Conservation (phyloP, 2,888 invertebrate species). For the Ceriagrion tenellum region DNA sequence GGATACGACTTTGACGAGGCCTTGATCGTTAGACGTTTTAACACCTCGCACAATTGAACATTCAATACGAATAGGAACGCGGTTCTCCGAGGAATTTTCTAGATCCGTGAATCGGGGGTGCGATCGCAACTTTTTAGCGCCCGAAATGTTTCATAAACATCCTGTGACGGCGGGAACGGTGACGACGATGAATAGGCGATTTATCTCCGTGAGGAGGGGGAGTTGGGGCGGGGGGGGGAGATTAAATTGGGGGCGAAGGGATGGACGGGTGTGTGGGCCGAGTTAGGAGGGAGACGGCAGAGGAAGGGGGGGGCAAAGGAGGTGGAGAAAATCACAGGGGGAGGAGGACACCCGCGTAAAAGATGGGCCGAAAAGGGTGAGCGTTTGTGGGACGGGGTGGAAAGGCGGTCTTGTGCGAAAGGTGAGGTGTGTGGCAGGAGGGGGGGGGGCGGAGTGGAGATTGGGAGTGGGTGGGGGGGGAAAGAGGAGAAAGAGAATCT, state of each 20-base stretch:
- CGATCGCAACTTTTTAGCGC: neutral
- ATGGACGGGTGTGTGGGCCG: neutral
- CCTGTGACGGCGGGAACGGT: neutral
- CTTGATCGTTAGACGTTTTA: too few species aligned
- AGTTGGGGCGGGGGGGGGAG: neutral
- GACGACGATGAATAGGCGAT: neutral
- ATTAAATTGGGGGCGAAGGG: neutral
- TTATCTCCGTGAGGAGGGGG: neutral
- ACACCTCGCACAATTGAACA: too few species aligned
- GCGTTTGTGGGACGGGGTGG: neutral
- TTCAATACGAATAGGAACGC: too few species aligned
- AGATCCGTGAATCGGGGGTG: neutral
- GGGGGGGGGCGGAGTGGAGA: too few species aligned
- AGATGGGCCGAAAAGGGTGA: neutral
- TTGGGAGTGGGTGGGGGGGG: too few species aligned
- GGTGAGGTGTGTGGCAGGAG: neutral
- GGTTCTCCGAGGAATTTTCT: neutral
- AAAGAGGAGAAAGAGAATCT: slow-evolving; percentile 15
- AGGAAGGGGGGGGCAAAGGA: neutral
- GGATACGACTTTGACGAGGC: too few species aligned
- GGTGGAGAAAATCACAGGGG: neutral
- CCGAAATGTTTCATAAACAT: slow-evolving; percentile 11
- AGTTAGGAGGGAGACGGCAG: neutral
- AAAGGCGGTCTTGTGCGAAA: neutral
- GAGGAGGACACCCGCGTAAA: neutral